A percentile compares a stretch with the other conserved stretches of the same genome.
Evolutionary conservation across 2,797 vertebrate genomes (phyloP).

Genomic region (Spinibarbus caldwelli): DNA sequence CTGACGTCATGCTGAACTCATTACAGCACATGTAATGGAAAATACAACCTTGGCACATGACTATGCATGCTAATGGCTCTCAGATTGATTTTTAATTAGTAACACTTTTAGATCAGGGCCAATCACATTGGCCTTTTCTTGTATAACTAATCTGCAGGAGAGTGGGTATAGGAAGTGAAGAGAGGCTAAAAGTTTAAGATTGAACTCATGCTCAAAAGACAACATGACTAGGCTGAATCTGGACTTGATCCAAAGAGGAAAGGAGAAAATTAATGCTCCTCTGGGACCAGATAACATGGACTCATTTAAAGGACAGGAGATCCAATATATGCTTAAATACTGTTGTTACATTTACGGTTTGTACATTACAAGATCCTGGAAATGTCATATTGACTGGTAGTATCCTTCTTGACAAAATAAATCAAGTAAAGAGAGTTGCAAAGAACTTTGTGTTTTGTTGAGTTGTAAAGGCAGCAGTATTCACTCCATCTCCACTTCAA

Average conservation of each 20-base stretch:
- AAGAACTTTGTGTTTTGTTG: background rate
- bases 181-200: slow-evolving; percentile 60
- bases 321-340: background rate
- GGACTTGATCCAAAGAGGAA: background rate
- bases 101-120: slow-evolving; percentile 91
- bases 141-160: slow-evolving; percentile 79
- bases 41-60: slow-evolving; percentile 89
- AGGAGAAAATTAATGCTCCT: background rate
- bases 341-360: background rate
- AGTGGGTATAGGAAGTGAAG: slow-evolving; percentile 64
- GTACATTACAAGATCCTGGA: background rate
- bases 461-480: background rate
- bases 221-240: slow-evolving; percentile 38
- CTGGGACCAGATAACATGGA: background rate
- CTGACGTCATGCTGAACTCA: slow-evolving; percentile 85
- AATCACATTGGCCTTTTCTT: slow-evolving; percentile 85
- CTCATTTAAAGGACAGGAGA: background rate
- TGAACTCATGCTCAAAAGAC: slow-evolving; percentile 62
- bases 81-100: slow-evolving; percentile 99
- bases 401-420: background rate
- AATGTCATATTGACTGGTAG: background rate
- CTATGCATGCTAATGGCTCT: slow-evolving; percentile 91
- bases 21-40: slow-evolving; percentile 92
- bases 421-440: background rate
- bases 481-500: background rate